A percentile compares a stretch with the other conserved stretches of the same genome.
These are phyloP conservation scores for Engystomops pustulosus DNA, from an alignment of 2,113 vertebrate species.

Conservation along the genomic window DNA sequence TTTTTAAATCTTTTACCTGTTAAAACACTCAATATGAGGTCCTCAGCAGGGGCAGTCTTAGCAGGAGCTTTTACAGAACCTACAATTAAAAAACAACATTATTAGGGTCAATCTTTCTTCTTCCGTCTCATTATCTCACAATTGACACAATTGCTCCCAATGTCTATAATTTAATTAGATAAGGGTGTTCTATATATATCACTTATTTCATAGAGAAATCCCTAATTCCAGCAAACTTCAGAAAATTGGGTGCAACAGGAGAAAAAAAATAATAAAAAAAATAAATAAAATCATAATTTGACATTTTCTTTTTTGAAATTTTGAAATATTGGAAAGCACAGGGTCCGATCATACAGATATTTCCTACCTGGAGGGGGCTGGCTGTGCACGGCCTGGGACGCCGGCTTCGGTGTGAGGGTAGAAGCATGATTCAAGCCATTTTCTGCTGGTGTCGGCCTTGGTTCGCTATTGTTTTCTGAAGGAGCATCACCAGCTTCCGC, in stretches of 20 bases:
- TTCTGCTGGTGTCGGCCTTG: constrained; percentile 82
- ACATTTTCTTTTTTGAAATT: no score
- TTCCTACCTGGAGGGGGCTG: constrained; percentile 86
- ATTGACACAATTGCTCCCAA: no score
- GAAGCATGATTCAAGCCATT: constrained; percentile 87
- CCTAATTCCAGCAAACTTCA: no score
- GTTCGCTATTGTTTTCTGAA: constrained; percentile 81
- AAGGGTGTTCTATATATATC: no score
- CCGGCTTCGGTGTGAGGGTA: constrained; percentile 82
- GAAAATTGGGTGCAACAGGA: no score
- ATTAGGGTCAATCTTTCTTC: no score
- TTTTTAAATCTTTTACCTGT: constrained; percentile 86
- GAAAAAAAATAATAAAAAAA: no score
- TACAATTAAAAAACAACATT: constrained; percentile 67
- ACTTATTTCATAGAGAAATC: background rate
- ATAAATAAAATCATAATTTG: no score
- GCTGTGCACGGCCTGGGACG: constrained; percentile 81
- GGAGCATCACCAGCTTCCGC: constrained; percentile 83
- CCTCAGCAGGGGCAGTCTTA: constrained; percentile 80
- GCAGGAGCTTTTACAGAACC: constrained; percentile 87
- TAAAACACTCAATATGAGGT: constrained; percentile 92
- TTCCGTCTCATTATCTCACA: no score
- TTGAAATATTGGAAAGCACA: no score
- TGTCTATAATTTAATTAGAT: no score
- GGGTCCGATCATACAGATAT: no score